Conservation (phyloP, 2,113 vertebrate species). For the Notiomystis cincta region DNA sequence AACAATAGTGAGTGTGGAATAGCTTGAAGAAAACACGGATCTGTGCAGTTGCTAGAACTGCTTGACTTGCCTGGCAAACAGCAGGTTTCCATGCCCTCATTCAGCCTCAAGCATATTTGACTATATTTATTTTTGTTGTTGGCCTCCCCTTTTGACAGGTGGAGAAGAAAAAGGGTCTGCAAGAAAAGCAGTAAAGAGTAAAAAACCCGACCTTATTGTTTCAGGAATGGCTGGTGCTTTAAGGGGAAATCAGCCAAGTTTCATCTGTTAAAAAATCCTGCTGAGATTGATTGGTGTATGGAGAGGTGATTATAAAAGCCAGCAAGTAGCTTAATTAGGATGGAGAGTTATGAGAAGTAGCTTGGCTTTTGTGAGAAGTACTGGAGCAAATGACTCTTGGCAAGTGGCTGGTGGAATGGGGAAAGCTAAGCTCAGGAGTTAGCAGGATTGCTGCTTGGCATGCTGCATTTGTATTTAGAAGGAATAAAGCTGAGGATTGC, state of each 20-base stretch:
- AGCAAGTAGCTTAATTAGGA: slow-evolving; percentile 53
- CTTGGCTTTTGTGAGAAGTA: slow-evolving; percentile 26
- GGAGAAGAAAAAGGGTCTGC: not conserved
- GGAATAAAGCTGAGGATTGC: not conserved
- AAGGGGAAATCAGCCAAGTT: not conserved
- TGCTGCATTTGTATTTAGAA: not conserved
- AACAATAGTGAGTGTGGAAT: not conserved
- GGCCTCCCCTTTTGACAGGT: not conserved
- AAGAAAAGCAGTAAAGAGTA: not conserved
- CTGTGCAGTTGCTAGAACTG: not conserved
- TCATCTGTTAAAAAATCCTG: slow-evolving; percentile 22
- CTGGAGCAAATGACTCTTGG: slow-evolving; percentile 35
- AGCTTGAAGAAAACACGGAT: not conserved
- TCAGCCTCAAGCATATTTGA: not conserved
- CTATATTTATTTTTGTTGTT: not conserved
- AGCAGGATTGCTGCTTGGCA: not conserved
- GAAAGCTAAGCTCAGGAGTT: not conserved
- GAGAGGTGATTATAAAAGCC: slow-evolving; percentile 49
- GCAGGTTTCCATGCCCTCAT: not conserved
- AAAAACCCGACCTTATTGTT: not conserved
- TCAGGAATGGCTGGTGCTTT: not conserved
- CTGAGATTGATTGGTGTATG: slow-evolving; percentile 33
- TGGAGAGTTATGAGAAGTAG: slow-evolving; percentile 39
- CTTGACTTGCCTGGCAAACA: not conserved
- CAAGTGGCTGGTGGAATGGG: slow-evolving; percentile 4